A percentile compares a stretch with the other conserved stretches of the same genome.
Evolutionary conservation across 2,113 vertebrate genomes (phyloP).

Genomic region (Okapia johnstoni): DNA sequence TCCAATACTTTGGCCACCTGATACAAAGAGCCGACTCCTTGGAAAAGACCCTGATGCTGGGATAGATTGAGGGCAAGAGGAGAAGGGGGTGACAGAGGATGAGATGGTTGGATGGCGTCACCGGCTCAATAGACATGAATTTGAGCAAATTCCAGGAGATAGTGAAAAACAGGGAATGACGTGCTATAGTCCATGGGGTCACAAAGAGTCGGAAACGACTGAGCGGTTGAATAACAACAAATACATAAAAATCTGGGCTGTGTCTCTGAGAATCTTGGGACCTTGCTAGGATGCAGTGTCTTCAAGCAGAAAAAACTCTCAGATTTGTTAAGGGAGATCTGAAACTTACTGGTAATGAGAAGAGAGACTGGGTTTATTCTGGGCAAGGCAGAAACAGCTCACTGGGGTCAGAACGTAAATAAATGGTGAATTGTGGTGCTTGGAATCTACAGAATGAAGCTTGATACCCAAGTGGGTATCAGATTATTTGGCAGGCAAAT

Average conservation of each 20-base stretch:
- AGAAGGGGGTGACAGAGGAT: background rate
- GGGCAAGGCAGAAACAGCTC: background rate
- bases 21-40: background rate
- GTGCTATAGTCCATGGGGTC: background rate
- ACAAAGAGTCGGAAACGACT: background rate
- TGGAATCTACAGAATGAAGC: background rate
- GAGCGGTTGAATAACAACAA: background rate
- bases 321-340: background rate
- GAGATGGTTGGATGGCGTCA: background rate
- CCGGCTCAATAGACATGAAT: background rate
- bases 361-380: slow-evolving; percentile 4
- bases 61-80: background rate
- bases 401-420: background rate
- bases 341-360: background rate
- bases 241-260: background rate
- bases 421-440: background rate
- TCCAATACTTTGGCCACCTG: background rate
- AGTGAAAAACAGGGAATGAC: background rate
- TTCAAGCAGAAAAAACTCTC: background rate
- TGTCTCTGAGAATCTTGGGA: background rate
- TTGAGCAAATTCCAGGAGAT: background rate
- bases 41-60: background rate
- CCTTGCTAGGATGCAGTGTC: background rate
- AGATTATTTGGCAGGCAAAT: background rate
- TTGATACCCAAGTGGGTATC: background rate